A percentile compares a stretch with the other conserved stretches of the same genome.
Conservation (phyloP, 2,113 vertebrate species). For the Lamprotornis superbus region DNA sequence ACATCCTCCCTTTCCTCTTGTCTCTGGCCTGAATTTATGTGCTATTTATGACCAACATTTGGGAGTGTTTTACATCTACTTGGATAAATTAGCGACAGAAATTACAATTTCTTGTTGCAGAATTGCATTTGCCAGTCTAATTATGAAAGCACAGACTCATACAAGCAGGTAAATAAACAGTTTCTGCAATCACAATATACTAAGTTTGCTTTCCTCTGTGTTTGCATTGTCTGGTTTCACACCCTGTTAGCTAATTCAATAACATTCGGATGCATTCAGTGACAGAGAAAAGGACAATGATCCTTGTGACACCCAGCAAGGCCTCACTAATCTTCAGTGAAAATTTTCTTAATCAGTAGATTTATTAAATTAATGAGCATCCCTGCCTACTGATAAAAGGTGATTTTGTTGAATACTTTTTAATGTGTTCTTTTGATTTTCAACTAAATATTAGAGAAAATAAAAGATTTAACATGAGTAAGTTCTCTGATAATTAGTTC, state of each 20-base stretch:
- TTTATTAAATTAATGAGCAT: slow-evolving; percentile 3
- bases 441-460: background rate
- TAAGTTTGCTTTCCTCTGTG: background rate
- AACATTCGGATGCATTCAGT: background rate
- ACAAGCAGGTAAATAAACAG: background rate
- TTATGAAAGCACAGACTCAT: background rate
- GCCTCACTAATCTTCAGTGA: background rate
- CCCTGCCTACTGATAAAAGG: background rate
- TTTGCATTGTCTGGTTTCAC: background rate
- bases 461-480: background rate
- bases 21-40: background rate
- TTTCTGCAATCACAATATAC: background rate
- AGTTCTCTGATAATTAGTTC: background rate
- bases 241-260: background rate
- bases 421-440: background rate
- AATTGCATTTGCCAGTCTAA: background rate
- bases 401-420: background rate
- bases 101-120: background rate
- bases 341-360: background rate
- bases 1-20: background rate
- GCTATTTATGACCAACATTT: background rate
- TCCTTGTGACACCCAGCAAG: background rate
- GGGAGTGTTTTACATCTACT: background rate
- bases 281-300: background rate
- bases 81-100: background rate